Percentiles rank a stretch among this genome's conserved stretches.
These are phyloP conservation scores for Trichoplusia ni DNA, from an alignment of 1,140 invertebrate genomes.

Conservation along the genomic window DNA sequence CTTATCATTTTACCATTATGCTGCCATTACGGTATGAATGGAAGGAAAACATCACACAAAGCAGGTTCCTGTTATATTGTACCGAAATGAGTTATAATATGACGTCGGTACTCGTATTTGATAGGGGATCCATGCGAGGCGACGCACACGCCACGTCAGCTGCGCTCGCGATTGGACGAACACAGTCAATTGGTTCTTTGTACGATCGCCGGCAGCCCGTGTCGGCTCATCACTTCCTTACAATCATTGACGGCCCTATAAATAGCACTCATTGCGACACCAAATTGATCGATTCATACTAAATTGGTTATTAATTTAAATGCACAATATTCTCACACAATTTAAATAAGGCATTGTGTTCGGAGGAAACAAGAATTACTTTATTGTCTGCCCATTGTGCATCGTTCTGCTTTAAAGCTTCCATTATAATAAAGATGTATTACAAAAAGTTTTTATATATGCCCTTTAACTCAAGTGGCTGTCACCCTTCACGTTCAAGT, in stretches of 20 bases:
- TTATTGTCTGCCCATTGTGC: constrained; percentile 8
- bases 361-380: constrained; percentile 22
- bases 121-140: constrained; percentile 1
- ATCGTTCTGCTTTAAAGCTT: constrained; percentile 8
- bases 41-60: background rate
- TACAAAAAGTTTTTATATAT: constrained; percentile 19
- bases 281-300: constrained; percentile 48
- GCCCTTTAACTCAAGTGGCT: constrained; percentile 10
- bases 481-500: background rate
- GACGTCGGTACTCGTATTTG: background rate
- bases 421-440: constrained; percentile 19
- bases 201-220: constrained; percentile 44
- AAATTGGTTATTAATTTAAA: constrained; percentile 44
- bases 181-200: constrained; percentile 69
- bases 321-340: constrained; percentile 28
- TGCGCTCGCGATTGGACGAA: constrained; percentile 45
- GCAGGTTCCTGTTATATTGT: background rate
- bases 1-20: no score
- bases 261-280: constrained; percentile 49
- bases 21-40: constrained; percentile 2
- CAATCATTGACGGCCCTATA: constrained; percentile 56
- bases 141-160: constrained; percentile 23
- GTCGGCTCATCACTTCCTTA: constrained; percentile 57
- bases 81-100: background rate
- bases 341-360: constrained; percentile 28